Conservation (phyloP, 2,113 vertebrate species). For the Osmerus eperlanus region DNA sequence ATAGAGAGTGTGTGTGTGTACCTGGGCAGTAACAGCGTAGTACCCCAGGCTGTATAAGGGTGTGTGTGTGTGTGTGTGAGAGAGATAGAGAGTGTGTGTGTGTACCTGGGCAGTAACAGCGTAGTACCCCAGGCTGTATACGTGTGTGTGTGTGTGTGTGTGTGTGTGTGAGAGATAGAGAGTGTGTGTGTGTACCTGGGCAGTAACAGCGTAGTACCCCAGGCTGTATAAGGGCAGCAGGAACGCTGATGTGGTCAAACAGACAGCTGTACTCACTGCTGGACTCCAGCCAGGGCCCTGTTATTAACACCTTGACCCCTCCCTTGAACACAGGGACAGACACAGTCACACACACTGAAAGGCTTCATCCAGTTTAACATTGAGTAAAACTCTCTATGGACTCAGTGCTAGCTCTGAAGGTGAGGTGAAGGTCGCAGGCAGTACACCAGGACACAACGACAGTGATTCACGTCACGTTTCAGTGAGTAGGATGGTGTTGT, state of each 20-base stretch:
- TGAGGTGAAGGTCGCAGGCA: no score
- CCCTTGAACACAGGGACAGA: constrained; percentile 71
- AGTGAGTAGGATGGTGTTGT: not conserved
- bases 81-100: no score
- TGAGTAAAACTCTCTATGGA: no score
- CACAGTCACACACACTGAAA: not conserved
- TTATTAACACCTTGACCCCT: constrained; percentile 97
- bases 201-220: constrained; percentile 98
- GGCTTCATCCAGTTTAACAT: no score
- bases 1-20: constrained; percentile 44
- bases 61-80: not conserved
- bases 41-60: constrained; percentile 93
- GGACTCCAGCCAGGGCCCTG: constrained; percentile 95
- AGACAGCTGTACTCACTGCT: constrained; percentile 97
- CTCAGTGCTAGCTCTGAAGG: no score
- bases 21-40: constrained; percentile 99
- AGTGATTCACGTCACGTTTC: no score
- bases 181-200: constrained; percentile 77
- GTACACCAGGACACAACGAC: no score
- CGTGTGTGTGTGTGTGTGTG: constrained; percentile 63
- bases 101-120: constrained; percentile 97
- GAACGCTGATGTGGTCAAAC: constrained; percentile 98
- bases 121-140: constrained; percentile 96
- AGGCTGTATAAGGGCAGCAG: constrained; percentile 95
- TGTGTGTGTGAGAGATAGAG: not conserved